Conservation (phyloP, 2,113 vertebrate genomes). For the Brienomyrus brachyistius region DNA sequence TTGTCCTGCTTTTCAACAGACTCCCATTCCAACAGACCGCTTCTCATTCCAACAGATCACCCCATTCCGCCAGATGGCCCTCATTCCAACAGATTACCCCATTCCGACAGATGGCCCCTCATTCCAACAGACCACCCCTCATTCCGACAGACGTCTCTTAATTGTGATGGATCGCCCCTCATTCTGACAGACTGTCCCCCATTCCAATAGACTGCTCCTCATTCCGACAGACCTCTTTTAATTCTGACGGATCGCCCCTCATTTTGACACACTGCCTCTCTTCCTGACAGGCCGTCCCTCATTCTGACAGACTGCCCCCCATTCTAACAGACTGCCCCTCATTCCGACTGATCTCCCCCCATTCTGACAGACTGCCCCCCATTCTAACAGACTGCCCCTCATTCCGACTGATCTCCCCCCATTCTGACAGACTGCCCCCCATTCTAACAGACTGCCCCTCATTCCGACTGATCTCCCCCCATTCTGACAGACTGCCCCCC, state of each 20-base stretch:
- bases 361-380: background rate
- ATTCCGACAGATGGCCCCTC: conserved; percentile 43
- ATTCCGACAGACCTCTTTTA: background rate
- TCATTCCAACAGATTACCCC: too few relatives aligned
- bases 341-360: background rate
- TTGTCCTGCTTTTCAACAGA: conserved; percentile 17
- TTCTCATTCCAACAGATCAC: too few relatives aligned
- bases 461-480: background rate
- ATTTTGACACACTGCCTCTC: conserved; percentile 35
- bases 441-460: background rate
- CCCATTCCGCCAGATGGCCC: too few relatives aligned
- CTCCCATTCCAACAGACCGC: background rate
- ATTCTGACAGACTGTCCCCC: background rate
- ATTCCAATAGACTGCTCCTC: background rate
- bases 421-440: background rate
- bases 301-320: conserved; percentile 42
- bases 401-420: background rate
- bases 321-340: background rate
- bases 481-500: conserved; percentile 35
- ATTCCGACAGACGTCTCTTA: background rate
- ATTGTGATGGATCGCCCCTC: too few relatives aligned
- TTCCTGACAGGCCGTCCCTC: conserved; percentile 38
- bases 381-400: background rate
- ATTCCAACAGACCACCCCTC: background rate
- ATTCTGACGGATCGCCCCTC: background rate